Percentiles rank a stretch among this genome's conserved stretches.
These are phyloP conservation scores for Hozukius guyotensis DNA, from an alignment of 2,797 vertebrate species.

Conservation along the genomic window DNA sequence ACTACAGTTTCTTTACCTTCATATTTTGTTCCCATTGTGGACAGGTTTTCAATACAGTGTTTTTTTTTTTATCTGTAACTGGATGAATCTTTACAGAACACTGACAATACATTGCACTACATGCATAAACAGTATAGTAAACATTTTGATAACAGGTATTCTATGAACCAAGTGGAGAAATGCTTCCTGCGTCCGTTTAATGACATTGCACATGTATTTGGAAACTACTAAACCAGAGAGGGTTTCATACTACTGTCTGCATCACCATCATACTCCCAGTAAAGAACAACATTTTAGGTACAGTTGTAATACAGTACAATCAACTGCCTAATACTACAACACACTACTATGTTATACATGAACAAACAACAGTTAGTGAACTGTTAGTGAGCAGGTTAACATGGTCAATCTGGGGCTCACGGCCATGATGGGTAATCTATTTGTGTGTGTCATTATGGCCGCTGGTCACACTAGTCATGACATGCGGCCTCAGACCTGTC, in stretches of 20 bases:
- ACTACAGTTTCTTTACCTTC: not conserved
- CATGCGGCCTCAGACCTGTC: not conserved
- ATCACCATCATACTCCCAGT: not conserved
- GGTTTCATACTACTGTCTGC: not conserved
- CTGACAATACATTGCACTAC: not conserved
- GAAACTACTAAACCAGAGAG: not conserved
- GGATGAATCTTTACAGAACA: not conserved
- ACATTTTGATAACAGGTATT: not conserved
- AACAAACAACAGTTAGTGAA: conserved; percentile 25
- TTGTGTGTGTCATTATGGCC: not conserved
- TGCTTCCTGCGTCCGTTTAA: not conserved
- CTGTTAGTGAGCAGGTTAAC: conserved; percentile 34
- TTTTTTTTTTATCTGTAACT: no score
- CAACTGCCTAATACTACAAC: not conserved
- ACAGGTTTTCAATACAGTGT: no score
- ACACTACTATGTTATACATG: not conserved
- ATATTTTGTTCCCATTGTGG: not conserved
- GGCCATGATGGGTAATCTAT: not conserved
- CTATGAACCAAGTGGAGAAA: not conserved
- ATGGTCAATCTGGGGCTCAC: not conserved
- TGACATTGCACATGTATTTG: not conserved
- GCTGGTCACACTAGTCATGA: not conserved
- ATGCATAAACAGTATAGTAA: not conserved
- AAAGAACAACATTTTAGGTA: not conserved
- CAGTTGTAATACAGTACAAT: not conserved